Percentiles rank a stretch among this genome's conserved stretches.
phyloP scores from a whole-genome alignment of 2,888 invertebrate genomes.

The Pseudococcus longispinus region DNA sequence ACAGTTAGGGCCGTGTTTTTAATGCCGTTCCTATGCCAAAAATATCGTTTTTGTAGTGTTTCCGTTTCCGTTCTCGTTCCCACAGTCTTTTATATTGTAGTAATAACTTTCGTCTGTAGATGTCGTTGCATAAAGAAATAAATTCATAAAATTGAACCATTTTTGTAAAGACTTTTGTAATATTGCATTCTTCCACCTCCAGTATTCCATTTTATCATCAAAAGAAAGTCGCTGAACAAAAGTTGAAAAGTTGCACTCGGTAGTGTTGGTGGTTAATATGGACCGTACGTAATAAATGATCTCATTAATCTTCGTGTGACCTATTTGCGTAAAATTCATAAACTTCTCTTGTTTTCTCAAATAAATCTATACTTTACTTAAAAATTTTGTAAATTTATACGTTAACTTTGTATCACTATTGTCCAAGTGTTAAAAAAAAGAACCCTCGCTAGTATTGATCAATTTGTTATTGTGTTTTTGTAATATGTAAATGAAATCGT shows the following conservation, averaged over 20 bases:
- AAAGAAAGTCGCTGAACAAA: background rate
- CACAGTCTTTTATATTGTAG: too few relatives aligned
- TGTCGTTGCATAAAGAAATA: background rate
- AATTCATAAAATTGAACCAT: background rate
- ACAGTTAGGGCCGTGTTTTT: too few relatives aligned
- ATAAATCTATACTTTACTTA: background rate
- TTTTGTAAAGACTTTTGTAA: background rate
- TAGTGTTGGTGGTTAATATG: background rate
- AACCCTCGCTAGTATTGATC: background rate
- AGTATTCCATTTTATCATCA: background rate
- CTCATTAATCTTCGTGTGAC: background rate
- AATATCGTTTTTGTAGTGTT: too few relatives aligned
- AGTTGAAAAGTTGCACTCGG: background rate
- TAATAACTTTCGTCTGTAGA: background rate
- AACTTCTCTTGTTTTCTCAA: background rate
- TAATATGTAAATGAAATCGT: background rate
- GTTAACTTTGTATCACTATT: background rate
- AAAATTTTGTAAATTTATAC: background rate
- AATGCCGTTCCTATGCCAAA: too few relatives aligned
- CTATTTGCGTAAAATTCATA: conserved; percentile 10
- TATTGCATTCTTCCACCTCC: background rate
- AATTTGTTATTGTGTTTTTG: background rate
- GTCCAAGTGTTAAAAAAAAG: background rate
- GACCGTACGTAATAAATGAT: background rate
- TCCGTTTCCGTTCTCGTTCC: too few relatives aligned